Percentiles rank a stretch among this genome's conserved stretches.
Evolutionary conservation across 2,888 invertebrate genomes (phyloP).

Genomic region (Scaeva pyrastri): DNA sequence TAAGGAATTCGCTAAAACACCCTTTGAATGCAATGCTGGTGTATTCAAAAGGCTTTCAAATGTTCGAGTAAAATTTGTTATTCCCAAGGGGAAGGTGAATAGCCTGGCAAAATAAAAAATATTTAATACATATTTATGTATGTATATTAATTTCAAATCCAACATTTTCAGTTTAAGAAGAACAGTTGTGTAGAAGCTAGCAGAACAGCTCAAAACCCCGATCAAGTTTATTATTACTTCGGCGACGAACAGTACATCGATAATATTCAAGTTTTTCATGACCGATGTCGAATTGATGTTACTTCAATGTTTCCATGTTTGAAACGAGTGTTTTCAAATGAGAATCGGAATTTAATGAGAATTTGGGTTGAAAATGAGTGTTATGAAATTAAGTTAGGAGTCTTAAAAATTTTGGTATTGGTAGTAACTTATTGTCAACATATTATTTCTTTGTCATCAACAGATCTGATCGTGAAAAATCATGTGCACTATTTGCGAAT

Average conservation of each 20-base stretch:
- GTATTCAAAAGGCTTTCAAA: not conserved
- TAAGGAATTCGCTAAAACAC: not conserved
- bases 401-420: not conserved
- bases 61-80: slow-evolving; percentile 51
- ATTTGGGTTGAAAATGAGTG: slow-evolving; percentile 21
- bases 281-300: slow-evolving; percentile 56
- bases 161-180: slow-evolving; percentile 1
- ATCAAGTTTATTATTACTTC: slow-evolving; percentile 39
- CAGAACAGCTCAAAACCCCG: slow-evolving; percentile 17
- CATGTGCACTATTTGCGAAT: slow-evolving; percentile 23
- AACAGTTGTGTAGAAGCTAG: slow-evolving; percentile 41
- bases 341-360: slow-evolving; percentile 42
- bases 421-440: not conserved
- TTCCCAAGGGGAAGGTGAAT: slow-evolving; percentile 20
- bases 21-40: not conserved
- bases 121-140: no score
- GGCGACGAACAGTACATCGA: slow-evolving; percentile 38
- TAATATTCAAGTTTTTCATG: slow-evolving; percentile 34
- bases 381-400: slow-evolving; percentile 12
- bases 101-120: not conserved
- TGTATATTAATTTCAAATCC: not conserved
- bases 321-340: slow-evolving; percentile 11
- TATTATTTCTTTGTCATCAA: not conserved
- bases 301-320: slow-evolving; percentile 36
- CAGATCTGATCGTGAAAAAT: slow-evolving; percentile 18